Percentiles rank a stretch among this genome's conserved stretches.
Evolutionary conservation across 1,140 invertebrate species (phyloP).

Genomic region (Pectinophora gossypiella): DNA sequence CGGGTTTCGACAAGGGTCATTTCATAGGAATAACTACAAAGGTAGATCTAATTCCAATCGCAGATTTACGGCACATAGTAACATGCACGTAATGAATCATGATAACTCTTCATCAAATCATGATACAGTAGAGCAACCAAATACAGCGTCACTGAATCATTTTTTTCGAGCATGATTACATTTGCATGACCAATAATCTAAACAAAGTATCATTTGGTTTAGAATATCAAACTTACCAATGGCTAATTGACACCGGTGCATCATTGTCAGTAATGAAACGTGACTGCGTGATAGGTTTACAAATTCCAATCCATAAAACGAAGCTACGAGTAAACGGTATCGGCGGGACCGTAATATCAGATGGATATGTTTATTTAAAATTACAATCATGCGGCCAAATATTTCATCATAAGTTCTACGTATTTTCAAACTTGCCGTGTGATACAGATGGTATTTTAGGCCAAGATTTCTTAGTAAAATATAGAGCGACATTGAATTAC

Average conservation of each 20-base stretch:
- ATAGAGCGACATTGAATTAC: constrained; percentile 13
- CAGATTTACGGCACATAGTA: no score
- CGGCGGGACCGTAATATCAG: constrained; percentile 16
- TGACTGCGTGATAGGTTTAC: constrained; percentile 11
- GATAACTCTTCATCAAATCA: no score
- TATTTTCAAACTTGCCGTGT: constrained; percentile 22
- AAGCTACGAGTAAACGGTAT: constrained; percentile 19
- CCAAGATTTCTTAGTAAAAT: constrained; percentile 22
- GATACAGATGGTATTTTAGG: constrained; percentile 21
- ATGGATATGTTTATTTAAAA: constrained; percentile 21
- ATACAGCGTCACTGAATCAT: no score
- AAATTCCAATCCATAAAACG: constrained; percentile 19
- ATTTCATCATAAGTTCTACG: constrained; percentile 21
- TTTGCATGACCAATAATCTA: no score
- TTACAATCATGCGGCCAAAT: constrained; percentile 7
- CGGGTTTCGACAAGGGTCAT: no score
- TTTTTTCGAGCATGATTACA: no score
- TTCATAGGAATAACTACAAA: no score
- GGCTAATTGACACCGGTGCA: constrained; percentile 19
- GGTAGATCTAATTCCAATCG: no score
- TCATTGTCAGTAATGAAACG: constrained; percentile 21
- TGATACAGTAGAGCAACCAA: no score
- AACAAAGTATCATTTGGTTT: no score
- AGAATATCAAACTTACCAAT: no score
- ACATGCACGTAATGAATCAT: no score